A percentile compares a stretch with the other conserved stretches of the same genome.
These are phyloP conservation scores for Nothura maculosa DNA, from an alignment of 2,797 vertebrate species.

Conservation along the genomic window DNA sequence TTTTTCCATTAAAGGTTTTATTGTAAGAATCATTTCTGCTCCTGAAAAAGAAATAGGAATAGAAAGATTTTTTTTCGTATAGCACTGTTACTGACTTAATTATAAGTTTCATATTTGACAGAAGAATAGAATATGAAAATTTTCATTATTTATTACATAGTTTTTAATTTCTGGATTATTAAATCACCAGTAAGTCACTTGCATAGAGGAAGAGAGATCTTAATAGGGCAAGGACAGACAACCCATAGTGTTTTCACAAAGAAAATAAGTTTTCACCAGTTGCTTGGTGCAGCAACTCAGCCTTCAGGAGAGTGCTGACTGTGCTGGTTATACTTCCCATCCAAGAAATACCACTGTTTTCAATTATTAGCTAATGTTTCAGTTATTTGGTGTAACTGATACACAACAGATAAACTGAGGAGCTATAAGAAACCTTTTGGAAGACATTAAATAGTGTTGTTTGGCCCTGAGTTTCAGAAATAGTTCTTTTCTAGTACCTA, in stretches of 20 bases:
- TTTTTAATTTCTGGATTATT: slow-evolving; percentile 28
- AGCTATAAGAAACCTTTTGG: neutral
- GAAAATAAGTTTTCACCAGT: no score
- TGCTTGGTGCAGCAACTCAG: neutral
- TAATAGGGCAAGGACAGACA: neutral
- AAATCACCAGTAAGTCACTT: neutral
- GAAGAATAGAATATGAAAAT: neutral
- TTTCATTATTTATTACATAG: neutral
- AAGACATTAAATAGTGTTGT: neutral
- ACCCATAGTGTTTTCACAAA: neutral
- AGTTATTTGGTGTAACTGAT: slow-evolving; percentile 22
- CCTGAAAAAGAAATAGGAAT: neutral
- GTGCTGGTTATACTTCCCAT: neutral
- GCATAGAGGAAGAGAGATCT: neutral
- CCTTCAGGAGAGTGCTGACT: neutral
- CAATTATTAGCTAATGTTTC: slow-evolving; percentile 37
- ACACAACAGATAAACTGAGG: neutral
- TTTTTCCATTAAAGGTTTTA: slow-evolving; percentile 29
- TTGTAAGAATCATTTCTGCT: slow-evolving; percentile 20
- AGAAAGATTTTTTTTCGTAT: neutral
- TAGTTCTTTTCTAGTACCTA: neutral
- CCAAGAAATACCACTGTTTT: neutral
- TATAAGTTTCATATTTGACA: neutral
- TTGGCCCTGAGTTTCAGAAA: neutral
- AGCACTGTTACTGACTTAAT: neutral